Evolutionary conservation across 1,140 invertebrate species (phyloP).

Genomic region (Melipona quadrifasciata): DNA sequence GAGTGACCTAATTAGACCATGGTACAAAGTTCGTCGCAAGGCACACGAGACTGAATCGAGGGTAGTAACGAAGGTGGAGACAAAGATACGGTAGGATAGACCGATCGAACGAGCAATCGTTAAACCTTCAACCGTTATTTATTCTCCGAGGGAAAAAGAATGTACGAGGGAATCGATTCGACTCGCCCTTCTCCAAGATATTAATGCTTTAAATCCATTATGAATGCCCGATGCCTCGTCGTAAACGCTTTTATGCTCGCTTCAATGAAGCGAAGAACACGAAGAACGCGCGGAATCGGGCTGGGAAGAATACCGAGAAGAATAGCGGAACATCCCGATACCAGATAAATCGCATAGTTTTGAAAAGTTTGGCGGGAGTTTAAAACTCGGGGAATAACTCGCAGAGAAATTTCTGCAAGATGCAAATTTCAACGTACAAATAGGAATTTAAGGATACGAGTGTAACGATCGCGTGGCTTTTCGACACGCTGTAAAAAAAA

Average conservation of each 20-base stretch:
- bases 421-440: too few relatives aligned
- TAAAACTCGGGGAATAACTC: neutral
- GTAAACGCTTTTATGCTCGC: neutral
- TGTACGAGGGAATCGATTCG: too few relatives aligned
- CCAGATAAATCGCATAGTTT: neutral
- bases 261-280: neutral
- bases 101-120: neutral
- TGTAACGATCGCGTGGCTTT: too few relatives aligned
- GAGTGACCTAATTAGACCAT: constrained; percentile 40
- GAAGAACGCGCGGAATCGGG: neutral
- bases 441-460: too few relatives aligned
- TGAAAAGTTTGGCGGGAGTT: neutral
- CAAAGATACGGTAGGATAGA: neutral
- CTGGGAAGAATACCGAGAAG: neutral
- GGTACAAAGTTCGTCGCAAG: constrained; percentile 17
- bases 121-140: neutral
- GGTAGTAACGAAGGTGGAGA: neutral
- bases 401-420: too few relatives aligned
- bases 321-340: neutral
- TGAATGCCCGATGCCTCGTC: neutral
- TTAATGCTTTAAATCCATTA: neutral
- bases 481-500: too few relatives aligned
- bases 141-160: neutral
- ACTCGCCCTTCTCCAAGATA: neutral
- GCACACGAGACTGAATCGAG: neutral